Evolutionary conservation across 2,113 vertebrate species (phyloP).

Genomic region (Macroglossus sobrinus): DNA sequence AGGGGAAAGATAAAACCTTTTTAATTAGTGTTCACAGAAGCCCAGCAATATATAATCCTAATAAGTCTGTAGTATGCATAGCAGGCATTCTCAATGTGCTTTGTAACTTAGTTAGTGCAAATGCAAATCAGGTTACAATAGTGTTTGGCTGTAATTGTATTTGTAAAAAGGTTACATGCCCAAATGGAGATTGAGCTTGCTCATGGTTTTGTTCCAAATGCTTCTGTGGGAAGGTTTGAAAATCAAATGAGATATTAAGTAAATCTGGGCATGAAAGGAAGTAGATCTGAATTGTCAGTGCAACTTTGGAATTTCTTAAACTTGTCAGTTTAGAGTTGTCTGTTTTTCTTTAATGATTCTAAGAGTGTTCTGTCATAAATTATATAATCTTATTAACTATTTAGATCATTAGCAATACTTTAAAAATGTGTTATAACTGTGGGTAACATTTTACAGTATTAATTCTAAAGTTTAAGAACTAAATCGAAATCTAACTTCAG

Average conservation of each 20-base stretch:
- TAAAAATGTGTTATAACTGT: slow-evolving; percentile 26
- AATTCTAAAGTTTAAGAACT: slow-evolving; percentile 41
- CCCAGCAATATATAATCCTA: slow-evolving; percentile 65
- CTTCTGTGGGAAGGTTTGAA: slow-evolving; percentile 69
- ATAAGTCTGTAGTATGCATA: slow-evolving; percentile 66
- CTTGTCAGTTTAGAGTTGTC: slow-evolving; percentile 62
- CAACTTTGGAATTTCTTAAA: slow-evolving; percentile 26
- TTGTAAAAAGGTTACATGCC: slow-evolving; percentile 77
- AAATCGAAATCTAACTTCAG: not conserved
- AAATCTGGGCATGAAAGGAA: slow-evolving; percentile 59
- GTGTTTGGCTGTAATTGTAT: slow-evolving; percentile 76
- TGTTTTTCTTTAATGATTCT: slow-evolving; percentile 48
- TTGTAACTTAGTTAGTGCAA: slow-evolving; percentile 76
- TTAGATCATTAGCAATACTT: not conserved
- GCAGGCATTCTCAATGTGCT: slow-evolving; percentile 70
- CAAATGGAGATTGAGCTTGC: slow-evolving; percentile 73
- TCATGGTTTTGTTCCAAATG: slow-evolving; percentile 69
- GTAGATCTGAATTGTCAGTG: slow-evolving; percentile 44
- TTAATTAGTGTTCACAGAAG: slow-evolving; percentile 76
- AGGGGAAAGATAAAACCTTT: slow-evolving; percentile 75
- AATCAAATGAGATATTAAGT: slow-evolving; percentile 76
- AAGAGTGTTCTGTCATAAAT: slow-evolving; percentile 38
- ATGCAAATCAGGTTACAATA: slow-evolving; percentile 79
- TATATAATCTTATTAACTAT: not conserved
- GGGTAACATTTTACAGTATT: not conserved